These are phyloP conservation scores for Phoenicopterus ruber DNA, from an alignment of 2,113 vertebrate genomes.

Conservation along the genomic window DNA sequence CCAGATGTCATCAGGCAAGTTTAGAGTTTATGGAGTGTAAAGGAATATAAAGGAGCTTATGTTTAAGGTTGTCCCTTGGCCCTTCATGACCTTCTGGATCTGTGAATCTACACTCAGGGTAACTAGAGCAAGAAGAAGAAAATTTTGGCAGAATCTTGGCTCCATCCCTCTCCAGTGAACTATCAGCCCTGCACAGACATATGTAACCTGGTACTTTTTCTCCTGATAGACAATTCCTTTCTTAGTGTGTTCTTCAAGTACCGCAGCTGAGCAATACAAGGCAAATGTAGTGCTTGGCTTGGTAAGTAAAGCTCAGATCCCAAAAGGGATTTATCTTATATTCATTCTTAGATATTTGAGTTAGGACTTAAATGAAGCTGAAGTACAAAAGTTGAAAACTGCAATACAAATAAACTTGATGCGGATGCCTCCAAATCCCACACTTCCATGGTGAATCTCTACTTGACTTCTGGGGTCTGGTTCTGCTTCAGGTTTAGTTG, in stretches of 20 bases:
- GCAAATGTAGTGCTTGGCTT: background rate
- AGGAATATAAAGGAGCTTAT: conserved; percentile 15
- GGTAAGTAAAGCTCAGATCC: background rate
- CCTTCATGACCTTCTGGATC: background rate
- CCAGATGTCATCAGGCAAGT: background rate
- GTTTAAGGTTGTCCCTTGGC: background rate
- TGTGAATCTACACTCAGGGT: background rate
- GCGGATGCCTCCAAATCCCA: background rate
- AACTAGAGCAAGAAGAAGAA: background rate
- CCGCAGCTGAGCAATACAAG: background rate
- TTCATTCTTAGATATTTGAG: background rate
- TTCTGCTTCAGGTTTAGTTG: background rate
- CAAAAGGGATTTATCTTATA: background rate
- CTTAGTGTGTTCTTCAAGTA: background rate
- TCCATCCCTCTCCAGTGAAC: background rate
- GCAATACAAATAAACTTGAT: background rate
- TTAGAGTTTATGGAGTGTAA: background rate
- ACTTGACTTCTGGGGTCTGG: background rate
- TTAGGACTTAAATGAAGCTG: background rate
- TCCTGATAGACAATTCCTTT: background rate
- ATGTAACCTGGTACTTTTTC: background rate
- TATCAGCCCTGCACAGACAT: background rate
- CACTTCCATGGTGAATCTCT: background rate
- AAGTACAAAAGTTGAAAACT: background rate
- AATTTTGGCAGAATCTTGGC: background rate